Percentiles rank a stretch among this genome's conserved stretches.
phyloP scores from a whole-genome alignment of 2,888 invertebrate genomes.

The Palloptera scutellata region DNA sequence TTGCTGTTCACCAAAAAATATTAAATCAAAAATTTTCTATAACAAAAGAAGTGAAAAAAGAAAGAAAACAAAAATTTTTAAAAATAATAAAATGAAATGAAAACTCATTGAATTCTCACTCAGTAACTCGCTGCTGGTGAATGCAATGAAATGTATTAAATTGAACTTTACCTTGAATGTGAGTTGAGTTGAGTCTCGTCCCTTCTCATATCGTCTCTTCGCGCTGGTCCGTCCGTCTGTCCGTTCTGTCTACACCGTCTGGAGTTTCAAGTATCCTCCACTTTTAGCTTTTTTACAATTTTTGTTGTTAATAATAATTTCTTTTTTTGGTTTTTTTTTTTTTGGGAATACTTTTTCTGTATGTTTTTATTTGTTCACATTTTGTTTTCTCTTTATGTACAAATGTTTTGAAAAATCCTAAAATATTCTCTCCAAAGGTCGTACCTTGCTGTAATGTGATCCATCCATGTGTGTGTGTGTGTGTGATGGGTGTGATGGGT shows the following conservation, averaged over 20 bases:
- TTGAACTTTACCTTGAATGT: slow-evolving; percentile 23
- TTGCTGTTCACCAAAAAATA: slow-evolving; percentile 12
- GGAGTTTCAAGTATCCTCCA: slow-evolving; percentile 17
- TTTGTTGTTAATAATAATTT: not conserved
- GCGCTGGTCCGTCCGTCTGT: not conserved
- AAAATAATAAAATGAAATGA: slow-evolving; percentile 9
- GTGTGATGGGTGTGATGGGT: not conserved
- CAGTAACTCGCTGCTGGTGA: not conserved
- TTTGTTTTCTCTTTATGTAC: not conserved
- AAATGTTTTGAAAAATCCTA: not conserved
- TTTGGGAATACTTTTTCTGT: slow-evolving; percentile 1
- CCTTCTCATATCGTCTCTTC: not conserved
- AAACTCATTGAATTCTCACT: slow-evolving; percentile 2
- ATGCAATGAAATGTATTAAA: slow-evolving; percentile 17
- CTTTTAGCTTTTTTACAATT: slow-evolving; percentile 10
- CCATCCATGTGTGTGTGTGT: not conserved
- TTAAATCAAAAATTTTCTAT: slow-evolving; percentile 24
- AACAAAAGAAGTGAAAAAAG: slow-evolving; percentile 12
- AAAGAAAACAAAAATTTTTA: slow-evolving; percentile 1
- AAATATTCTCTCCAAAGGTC: not conserved
- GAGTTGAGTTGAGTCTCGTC: not conserved
- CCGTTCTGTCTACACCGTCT: slow-evolving; percentile 8
- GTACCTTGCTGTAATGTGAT: not conserved
- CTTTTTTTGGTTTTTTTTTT: slow-evolving; percentile 1
- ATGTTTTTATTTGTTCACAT: not conserved